Evolutionary conservation across 2,113 vertebrate genomes (phyloP).

Genomic region (Hippotragus niger): DNA sequence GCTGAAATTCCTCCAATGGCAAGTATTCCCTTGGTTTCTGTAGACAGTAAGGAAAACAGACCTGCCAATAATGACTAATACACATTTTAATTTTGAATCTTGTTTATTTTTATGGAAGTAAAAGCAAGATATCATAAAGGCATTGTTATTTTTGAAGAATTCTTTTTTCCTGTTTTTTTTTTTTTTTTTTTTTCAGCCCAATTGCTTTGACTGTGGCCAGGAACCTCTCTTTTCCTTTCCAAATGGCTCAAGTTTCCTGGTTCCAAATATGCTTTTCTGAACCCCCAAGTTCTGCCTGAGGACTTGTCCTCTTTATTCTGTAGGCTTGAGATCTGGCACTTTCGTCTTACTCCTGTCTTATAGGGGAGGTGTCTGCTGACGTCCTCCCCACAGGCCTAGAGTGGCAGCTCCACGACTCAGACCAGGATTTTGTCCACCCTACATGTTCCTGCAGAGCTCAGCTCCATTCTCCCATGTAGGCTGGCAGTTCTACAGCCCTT

Average conservation of each 20-base stretch:
- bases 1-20: not conserved
- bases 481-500: not conserved
- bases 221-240: not conserved
- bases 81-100: not conserved
- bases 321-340: too few species aligned
- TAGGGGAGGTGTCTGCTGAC: fast-evolving
- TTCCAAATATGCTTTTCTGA: not conserved
- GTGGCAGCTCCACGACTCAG: not conserved
- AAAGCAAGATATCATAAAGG: not conserved
- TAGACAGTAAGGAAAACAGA: not conserved
- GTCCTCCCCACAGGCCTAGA: too few species aligned
- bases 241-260: not conserved
- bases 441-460: not conserved
- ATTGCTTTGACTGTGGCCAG: not conserved
- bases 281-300: not conserved
- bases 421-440: not conserved
- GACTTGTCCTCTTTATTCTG: not conserved
- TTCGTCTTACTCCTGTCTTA: not conserved
- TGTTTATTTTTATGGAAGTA: not conserved
- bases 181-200: not conserved
- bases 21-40: not conserved
- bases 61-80: not conserved
- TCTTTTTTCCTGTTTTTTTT: not conserved
- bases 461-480: too few species aligned
- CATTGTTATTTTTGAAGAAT: not conserved